Percentiles rank a stretch among this genome's conserved stretches.
These are phyloP conservation scores for Psittacula cyanocephala DNA, from an alignment of 2,113 vertebrate species.

Conservation along the genomic window DNA sequence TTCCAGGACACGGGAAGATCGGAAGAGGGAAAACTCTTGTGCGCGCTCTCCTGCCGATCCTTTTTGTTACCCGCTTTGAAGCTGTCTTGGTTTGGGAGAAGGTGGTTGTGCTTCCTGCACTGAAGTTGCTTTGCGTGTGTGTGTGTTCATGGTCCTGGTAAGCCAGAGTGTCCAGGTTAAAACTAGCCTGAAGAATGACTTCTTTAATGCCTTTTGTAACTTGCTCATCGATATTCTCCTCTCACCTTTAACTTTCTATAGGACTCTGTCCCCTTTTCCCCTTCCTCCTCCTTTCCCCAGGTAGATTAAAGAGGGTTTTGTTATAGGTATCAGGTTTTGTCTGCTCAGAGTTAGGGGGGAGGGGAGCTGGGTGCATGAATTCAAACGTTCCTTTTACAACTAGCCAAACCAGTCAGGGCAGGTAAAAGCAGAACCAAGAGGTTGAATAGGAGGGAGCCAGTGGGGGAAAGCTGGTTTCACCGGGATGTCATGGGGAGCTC, in stretches of 20 bases:
- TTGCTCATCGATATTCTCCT: neutral
- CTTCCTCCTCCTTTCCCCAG: conserved; percentile 20
- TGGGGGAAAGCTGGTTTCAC: neutral
- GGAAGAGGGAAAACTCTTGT: neutral
- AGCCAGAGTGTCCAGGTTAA: neutral
- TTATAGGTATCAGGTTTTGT: conserved; percentile 82
- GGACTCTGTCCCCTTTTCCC: neutral
- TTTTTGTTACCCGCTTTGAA: neutral
- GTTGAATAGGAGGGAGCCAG: conserved; percentile 16
- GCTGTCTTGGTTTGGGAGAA: conserved; percentile 35
- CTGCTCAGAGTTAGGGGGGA: conserved; percentile 71
- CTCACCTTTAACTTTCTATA: neutral
- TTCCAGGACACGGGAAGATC: conserved; percentile 36
- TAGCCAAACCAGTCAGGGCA: conserved; percentile 93
- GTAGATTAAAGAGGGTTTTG: conserved; percentile 43
- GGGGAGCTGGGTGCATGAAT: conserved; percentile 75
- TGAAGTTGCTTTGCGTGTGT: neutral
- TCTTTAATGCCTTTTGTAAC: neutral
- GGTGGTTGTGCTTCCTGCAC: conserved; percentile 64
- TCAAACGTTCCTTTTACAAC: conserved; percentile 92
- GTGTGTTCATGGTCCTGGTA: conserved; percentile 23
- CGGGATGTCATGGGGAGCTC: neutral
- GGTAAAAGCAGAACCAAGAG: conserved; percentile 77
- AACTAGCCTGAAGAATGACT: neutral
- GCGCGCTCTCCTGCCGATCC: neutral